Evolutionary conservation across 2,113 vertebrate genomes (phyloP), one percentile per base, ranked within the genome.

Genomic region (Gallinago undulata): DNA sequence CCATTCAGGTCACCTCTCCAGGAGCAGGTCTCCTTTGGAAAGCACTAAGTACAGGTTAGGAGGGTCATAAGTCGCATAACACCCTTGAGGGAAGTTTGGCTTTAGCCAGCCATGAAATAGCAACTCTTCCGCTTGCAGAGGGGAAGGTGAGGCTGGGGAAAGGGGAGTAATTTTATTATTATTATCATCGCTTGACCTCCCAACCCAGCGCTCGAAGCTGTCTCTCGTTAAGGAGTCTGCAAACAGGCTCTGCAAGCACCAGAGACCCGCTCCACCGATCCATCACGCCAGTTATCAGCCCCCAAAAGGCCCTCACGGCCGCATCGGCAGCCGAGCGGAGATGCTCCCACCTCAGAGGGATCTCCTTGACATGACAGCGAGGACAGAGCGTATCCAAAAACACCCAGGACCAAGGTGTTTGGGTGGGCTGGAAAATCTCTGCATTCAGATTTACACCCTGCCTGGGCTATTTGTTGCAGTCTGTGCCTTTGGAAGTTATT

Each of bases 51-150:
- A 96, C 97, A 97, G 98, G 98, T 98, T 98, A 97, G 98, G 91
- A 94, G 97, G 98, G 98, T 99, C 98, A 98, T 93, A 98, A 99
- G 99, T 99, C 98, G 97, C 91, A 93, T 95, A 97, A 97, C 98
- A 98, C 98, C 98, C 98, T 97, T 56, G 96, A 97, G 98, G 98
- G 94, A 98, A 97, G 97, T 97, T 97, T 84, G 89, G 94, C 97
- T 98, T 97, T 98, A 98, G 98, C 97, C 96, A 98, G 95, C 98
- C 98, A 98, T 98, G 98, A 98, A 98, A 98, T 96, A 96, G 97
- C 90, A 88, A 97, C 97, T 94, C 95, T 97, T 97, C 96, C 95
- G 89, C 97, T 86, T 19, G 95, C 63, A 90, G 96, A 94, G 60
- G 66, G 69, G 69, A 89, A 79, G 89, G 87, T 79, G 50, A 79